These are phyloP conservation scores for Drosophila teissieri DNA, from an alignment of 1,140 invertebrate species.

Conservation along the genomic window DNA sequence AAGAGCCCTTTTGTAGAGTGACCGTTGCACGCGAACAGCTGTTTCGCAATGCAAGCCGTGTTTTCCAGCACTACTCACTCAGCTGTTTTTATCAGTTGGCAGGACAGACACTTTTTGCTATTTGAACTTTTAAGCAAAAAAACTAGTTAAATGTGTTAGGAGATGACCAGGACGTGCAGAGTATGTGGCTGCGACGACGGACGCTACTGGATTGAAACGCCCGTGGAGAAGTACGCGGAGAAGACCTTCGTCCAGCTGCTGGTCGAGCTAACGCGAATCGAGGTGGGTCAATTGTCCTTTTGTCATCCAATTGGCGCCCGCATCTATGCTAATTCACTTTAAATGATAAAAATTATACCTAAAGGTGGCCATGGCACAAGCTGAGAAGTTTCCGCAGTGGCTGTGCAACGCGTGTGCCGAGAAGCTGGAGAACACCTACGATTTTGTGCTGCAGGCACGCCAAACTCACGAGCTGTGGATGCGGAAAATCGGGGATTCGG, in stretches of 20 bases:
- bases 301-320: slow-evolving; percentile 9
- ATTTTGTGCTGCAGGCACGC: slow-evolving; percentile 56
- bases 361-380: slow-evolving; percentile 41
- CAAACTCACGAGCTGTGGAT: slow-evolving; percentile 54
- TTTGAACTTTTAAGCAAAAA: background rate
- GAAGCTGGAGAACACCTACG: slow-evolving; percentile 54
- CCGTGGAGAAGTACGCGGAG: slow-evolving; percentile 53
- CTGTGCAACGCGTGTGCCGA: slow-evolving; percentile 52
- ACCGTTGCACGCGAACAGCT: background rate
- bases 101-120: slow-evolving; percentile 1
- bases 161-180: slow-evolving; percentile 60
- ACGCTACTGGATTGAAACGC: slow-evolving; percentile 67
- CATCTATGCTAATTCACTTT: background rate
- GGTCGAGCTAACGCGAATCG: slow-evolving; percentile 49
- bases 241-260: slow-evolving; percentile 64
- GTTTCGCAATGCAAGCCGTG: background rate
- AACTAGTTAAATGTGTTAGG: background rate
- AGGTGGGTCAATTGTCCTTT: slow-evolving; percentile 34
- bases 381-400: slow-evolving; percentile 57
- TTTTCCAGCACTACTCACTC: slow-evolving; percentile 10
- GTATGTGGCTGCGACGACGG: slow-evolving; percentile 54
- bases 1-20: slow-evolving; percentile 8
- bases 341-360: background rate
- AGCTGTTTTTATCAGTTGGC: slow-evolving; percentile 21
- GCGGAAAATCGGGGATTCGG: slow-evolving; percentile 13